Conservation (phyloP, 2,113 vertebrate species). For the Trochalopteron elliotii region DNA sequence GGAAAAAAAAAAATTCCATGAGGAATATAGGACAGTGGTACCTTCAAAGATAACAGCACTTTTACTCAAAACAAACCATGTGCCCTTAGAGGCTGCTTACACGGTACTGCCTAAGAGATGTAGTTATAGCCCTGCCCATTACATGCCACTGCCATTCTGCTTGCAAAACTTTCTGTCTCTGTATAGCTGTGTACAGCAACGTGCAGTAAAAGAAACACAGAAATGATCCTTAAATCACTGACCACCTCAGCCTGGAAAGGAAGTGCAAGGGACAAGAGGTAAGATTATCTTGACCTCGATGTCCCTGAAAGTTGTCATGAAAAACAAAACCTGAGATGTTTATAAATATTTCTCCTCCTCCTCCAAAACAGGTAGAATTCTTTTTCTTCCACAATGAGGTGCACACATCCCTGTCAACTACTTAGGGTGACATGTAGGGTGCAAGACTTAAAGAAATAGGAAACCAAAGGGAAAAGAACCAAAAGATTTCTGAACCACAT, state of each 20-base stretch:
- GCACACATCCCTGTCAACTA: neutral
- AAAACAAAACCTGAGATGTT: neutral
- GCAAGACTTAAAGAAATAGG: neutral
- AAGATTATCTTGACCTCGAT: neutral
- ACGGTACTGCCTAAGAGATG: neutral
- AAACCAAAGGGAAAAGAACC: neutral
- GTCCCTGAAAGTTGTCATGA: accelerated
- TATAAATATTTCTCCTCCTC: neutral
- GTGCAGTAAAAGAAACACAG: neutral
- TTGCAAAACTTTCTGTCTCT: neutral
- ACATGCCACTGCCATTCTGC: neutral
- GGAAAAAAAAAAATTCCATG: neutral
- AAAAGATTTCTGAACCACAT: neutral
- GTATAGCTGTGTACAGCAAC: neutral
- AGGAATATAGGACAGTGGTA: neutral
- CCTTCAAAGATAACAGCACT: neutral
- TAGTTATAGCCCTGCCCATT: neutral
- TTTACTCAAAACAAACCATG: neutral
- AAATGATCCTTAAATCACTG: neutral
- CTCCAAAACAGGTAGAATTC: neutral
- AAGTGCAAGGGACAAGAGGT: neutral
- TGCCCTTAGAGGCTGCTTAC: neutral
- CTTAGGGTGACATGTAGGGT: neutral
- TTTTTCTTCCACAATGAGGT: neutral
- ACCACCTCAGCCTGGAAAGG: neutral